Conservation (phyloP, 2,888 invertebrate genomes). For the Chrysotoxum bicinctum region DNA sequence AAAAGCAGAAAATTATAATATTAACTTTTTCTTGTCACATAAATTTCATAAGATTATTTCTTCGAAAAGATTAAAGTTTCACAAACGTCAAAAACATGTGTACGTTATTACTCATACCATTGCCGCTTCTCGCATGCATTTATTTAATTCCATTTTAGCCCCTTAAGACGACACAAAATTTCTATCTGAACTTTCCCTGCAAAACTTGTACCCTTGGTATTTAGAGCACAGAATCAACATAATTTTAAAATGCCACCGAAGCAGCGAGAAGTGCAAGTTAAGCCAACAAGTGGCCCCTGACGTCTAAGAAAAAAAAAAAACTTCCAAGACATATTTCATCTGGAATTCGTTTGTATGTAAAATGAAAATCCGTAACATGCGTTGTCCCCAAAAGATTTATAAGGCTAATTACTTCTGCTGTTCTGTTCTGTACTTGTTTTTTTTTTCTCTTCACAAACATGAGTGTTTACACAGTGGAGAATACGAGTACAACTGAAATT, state of each 20-base stretch:
- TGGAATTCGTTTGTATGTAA: background rate
- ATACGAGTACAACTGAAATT: background rate
- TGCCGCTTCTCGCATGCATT: background rate
- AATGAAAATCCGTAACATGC: slow-evolving; percentile 8
- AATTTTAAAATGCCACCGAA: slow-evolving; percentile 27
- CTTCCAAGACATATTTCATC: background rate
- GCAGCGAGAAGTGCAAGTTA: slow-evolving; percentile 21
- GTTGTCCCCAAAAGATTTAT: slow-evolving; percentile 51
- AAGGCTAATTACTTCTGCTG: slow-evolving; percentile 45
- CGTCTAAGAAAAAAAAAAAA: background rate
- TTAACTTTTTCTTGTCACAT: background rate
- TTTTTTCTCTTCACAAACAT: slow-evolving; percentile 25
- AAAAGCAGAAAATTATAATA: too few species aligned
- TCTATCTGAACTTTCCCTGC: background rate
- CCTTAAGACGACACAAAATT: background rate
- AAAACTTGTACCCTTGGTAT: background rate
- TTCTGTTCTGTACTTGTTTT: background rate
- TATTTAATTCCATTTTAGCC: background rate
- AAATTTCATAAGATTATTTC: background rate
- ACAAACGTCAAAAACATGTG: background rate
- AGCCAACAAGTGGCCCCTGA: slow-evolving; percentile 47
- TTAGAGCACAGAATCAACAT: slow-evolving; percentile 41
- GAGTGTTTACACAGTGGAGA: slow-evolving; percentile 15
- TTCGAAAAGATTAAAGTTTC: background rate
- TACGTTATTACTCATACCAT: too few species aligned